phyloP scores from a whole-genome alignment of 2,113 vertebrate genomes.

The Mobula hypostoma region DNA sequence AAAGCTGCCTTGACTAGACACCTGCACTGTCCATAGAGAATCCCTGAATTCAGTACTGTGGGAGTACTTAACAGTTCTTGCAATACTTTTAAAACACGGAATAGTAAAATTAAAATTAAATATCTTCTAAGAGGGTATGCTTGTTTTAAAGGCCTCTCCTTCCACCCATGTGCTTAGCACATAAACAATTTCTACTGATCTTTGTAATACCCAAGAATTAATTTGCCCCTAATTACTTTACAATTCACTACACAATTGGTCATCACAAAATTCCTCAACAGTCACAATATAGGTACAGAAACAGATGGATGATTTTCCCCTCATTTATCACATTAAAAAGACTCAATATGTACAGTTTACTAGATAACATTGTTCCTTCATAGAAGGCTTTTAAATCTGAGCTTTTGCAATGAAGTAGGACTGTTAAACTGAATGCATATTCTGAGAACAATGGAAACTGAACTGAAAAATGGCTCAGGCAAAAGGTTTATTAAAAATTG shows the following conservation, averaged over 20 bases:
- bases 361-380: background rate
- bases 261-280: background rate
- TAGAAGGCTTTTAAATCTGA: background rate
- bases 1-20: background rate
- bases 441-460: constrained; percentile 14
- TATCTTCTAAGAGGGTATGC: background rate
- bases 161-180: background rate
- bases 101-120: background rate
- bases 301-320: constrained; percentile 6
- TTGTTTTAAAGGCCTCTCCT: background rate
- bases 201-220: background rate
- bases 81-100: background rate
- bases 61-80: background rate
- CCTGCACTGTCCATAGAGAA: background rate
- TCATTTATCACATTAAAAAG: background rate
- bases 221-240: background rate
- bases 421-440: background rate
- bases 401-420: background rate
- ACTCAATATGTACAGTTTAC: background rate
- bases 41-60: background rate
- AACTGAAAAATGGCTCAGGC: constrained; percentile 10
- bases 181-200: background rate
- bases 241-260: background rate
- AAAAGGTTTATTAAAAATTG: constrained; percentile 30
- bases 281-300: background rate